Evolutionary conservation across 1,140 invertebrate species (phyloP), one percentile per base, ranked within the genome.

Genomic region (Harlomillsia oculata): DNA sequence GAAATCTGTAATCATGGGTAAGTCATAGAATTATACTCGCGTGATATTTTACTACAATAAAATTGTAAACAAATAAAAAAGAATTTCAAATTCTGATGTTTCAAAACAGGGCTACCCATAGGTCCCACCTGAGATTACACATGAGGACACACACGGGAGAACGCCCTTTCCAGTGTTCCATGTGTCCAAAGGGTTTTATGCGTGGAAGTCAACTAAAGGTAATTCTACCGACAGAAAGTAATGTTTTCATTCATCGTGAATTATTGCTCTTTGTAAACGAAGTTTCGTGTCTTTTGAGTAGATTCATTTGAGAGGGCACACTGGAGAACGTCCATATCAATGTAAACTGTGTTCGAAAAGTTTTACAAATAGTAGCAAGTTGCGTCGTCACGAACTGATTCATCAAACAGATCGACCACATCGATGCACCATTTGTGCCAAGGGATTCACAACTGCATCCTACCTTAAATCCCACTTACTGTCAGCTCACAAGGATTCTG

Each of bases 161-260:
- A 51, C 69, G 72, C 18, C 75, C 78, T 11, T 85, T 78, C 67
- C 74, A 76, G 14, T 84, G 83, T 66, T 53, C 66, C 5, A 32
- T 25, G 9, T 58, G 56, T 29, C 21, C n/a, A 3, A 58, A 58
- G 37, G 30, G 23, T n/a, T 58, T 52, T 46, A 45, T 48, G 25
- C 30, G 40, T 21, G 50, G 41, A 16, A 41, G 29, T 16, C 40
- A 43, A 20, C 32, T 58, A 5, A 53, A 44, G 13, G 53, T 53
- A 59, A 61, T 77, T 69, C 64, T 76, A 65, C 67, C 75, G 69
- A 77, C 74, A 56, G 75, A 75, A 16, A 74, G 32, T 49, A 49
- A 4, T 23, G n/a, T n/a, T n/a, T n/a, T n/a, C n/a, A n/a, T n/a
- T n/a, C n/a, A n/a, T n/a, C n/a, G n/a, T n/a, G n/a, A n/a, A n/a